phyloP scores from a whole-genome alignment of 1,140 invertebrate genomes.

The Formica exsecta region DNA sequence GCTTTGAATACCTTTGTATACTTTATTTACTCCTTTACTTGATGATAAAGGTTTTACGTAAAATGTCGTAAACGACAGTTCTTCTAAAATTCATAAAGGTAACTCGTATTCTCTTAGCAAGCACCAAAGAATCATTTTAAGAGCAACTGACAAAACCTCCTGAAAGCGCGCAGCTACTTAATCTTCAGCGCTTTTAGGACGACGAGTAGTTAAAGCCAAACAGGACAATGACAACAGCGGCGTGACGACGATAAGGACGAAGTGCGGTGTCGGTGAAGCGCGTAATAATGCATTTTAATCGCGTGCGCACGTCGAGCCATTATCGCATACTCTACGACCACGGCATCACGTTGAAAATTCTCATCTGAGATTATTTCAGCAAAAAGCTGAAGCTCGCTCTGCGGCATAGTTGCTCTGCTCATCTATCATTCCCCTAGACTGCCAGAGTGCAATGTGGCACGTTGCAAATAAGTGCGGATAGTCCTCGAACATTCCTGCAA shows the following conservation, averaged over 20 bases:
- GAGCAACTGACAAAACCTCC: conserved; percentile 38
- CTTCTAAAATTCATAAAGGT: conserved; percentile 44
- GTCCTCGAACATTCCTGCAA: conserved; percentile 10
- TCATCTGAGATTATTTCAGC: conserved; percentile 71
- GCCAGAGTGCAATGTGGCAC: conserved; percentile 30
- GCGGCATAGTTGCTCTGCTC: conserved; percentile 63
- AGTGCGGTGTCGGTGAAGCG: conserved; percentile 39
- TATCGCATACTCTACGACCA: conserved; percentile 60
- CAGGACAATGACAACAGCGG: conserved; percentile 49
- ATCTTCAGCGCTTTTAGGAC: conserved; percentile 53
- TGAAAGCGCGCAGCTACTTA: conserved; percentile 41
- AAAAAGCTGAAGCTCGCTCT: conserved; percentile 68
- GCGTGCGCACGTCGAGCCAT: conserved; percentile 59
- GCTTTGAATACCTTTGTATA: background rate
- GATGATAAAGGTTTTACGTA: background rate
- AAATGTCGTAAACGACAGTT: background rate
- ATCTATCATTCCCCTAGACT: conserved; percentile 69
- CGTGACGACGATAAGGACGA: conserved; percentile 50
- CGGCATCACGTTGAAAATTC: conserved; percentile 66
- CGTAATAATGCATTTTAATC: conserved; percentile 72
- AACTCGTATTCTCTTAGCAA: conserved; percentile 21
- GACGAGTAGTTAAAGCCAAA: conserved; percentile 53
- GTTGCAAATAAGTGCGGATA: conserved; percentile 49
- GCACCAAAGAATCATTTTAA: conserved; percentile 41
- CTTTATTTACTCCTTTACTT: background rate